Percentiles rank a stretch among this genome's conserved stretches.
These are phyloP conservation scores for Hemitrygon akajei DNA, from an alignment of 2,797 vertebrate species.

Conservation along the genomic window DNA sequence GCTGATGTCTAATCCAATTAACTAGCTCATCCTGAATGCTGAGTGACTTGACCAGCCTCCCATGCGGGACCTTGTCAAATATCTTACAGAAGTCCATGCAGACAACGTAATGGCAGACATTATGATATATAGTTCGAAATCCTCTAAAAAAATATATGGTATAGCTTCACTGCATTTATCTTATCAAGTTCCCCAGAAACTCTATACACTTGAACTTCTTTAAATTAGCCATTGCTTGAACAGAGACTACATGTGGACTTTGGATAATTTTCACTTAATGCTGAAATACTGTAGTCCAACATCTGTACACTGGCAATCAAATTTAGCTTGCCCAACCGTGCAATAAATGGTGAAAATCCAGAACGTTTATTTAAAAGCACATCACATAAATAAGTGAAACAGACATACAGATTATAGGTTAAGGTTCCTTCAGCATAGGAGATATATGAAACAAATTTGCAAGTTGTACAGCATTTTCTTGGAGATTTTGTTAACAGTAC, in stretches of 20 bases:
- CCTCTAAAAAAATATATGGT: neutral
- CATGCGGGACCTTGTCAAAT: too few relatives aligned
- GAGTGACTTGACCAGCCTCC: too few relatives aligned
- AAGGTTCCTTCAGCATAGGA: neutral
- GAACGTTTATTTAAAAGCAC: constrained; percentile 51
- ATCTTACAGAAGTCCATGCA: too few relatives aligned
- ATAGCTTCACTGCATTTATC: neutral
- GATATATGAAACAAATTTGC: constrained; percentile 49
- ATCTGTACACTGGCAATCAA: neutral
- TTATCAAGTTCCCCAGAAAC: neutral
- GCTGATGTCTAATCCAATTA: too few relatives aligned
- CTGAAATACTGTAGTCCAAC: too few relatives aligned
- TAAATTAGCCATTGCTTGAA: neutral
- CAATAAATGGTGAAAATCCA: constrained; percentile 47
- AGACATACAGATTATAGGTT: constrained; percentile 51
- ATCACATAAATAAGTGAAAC: constrained; percentile 63
- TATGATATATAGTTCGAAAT: neutral
- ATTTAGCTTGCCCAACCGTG: constrained; percentile 48
- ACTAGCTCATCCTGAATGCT: too few relatives aligned
- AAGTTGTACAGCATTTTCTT: constrained; percentile 57
- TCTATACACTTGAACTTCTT: neutral
- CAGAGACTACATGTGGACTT: neutral
- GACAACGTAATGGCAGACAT: neutral
- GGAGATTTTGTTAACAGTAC: constrained; percentile 60
- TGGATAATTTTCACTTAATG: neutral